Evolutionary conservation across 2,888 invertebrate genomes (phyloP), one percentile per base, ranked within the genome.

Genomic region (Cheilosia impressa): DNA sequence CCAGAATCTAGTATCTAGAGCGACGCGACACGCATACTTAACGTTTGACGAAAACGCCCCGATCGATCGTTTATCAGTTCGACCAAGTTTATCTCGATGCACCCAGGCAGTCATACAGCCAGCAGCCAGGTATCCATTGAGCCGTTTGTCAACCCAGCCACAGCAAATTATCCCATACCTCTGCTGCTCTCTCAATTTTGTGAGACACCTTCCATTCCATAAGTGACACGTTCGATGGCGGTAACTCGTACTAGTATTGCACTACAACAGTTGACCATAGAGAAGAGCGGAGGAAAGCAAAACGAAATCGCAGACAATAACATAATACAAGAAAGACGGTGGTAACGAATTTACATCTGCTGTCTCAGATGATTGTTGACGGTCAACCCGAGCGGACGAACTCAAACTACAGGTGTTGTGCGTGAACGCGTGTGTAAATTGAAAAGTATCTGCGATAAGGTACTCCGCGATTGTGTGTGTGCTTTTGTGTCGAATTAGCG

Each of bases 281-380:
- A 71, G 72, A 73, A 79, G 68, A 73, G 63, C 68, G 69, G 19
- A 43, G 45, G 65, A 65, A 78, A 68, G 43, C 68, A 41, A 71
- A 76, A 62, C 81, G 69, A 19, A 17, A 6, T 47, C 47, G 17
- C 47, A 47, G 19, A 47, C 47, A 47, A 17, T 38, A 47, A 58
- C 69, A 65, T 13, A 52, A n/a, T 5, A 47, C 10, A 27, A 69
- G 41, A 68, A 57, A 55, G 31, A 57, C 41, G 17, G 22, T 58
- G 72, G 55, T 63, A 66, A 62, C 71, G 57, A 85, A 85, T 85
- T 85, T 85, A 85, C 81, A 85, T 77, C 68, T 72, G 76, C 71
- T 76, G 68, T 50, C 66, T 77, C 85, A 85, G 85, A 85, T 81
- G 72, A 85, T 85, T 81, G 80, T 81, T 85, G 81, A 73, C 81